Base-by-base conservation (phyloP, 2,797 vertebrate species). In the Rachycentron canadum region DNA sequence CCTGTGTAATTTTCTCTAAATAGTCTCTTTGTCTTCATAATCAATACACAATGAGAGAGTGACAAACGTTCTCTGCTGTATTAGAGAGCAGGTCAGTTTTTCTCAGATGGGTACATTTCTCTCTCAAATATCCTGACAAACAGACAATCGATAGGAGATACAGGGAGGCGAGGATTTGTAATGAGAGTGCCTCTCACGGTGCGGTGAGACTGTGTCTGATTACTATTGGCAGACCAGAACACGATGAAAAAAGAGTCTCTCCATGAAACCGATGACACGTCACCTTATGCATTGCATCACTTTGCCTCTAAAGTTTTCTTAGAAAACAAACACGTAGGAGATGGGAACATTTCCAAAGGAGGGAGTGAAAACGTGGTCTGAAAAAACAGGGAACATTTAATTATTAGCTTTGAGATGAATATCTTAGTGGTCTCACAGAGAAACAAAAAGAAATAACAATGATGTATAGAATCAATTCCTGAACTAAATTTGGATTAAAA, bases 31-130 rank as follows among this genome's bases (percentile, higher is more conserved):
- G 82, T 89, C 83, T 88, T 80, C 62, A 68, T 79, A 90, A 92
- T 94, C 89, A 89, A 94, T 93, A 88, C 81, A 76, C 71, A 90
- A 89, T 73, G 71, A 90, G 82, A 89, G 88, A 84, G 78, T 88
- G 89, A 90, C 84, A 91, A 87, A 90, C 62, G 71, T 52, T 72
- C 76, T 83, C 76, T 62, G 72, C 66, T 61, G 80, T 86, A 86
- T 89, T 70, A 77, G 58, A 73, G 75, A 87, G 69, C 59, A 13
- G 81, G 89, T 88, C 89, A 81, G 85, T 88, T 83, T 87, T 86
- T 89, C 87, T 84, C 78, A 75, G 71, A 85, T 49, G 85, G 76
- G 83, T 76, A 84, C 88, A 89, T 91, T 90, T 89, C 77, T 89
- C 86, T 88, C 82, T 89, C 69, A 84, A 86, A 92, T 85, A 91